Evolutionary conservation across 2,797 vertebrate genomes (phyloP).

Genomic region (Thaleichthys pacificus): DNA sequence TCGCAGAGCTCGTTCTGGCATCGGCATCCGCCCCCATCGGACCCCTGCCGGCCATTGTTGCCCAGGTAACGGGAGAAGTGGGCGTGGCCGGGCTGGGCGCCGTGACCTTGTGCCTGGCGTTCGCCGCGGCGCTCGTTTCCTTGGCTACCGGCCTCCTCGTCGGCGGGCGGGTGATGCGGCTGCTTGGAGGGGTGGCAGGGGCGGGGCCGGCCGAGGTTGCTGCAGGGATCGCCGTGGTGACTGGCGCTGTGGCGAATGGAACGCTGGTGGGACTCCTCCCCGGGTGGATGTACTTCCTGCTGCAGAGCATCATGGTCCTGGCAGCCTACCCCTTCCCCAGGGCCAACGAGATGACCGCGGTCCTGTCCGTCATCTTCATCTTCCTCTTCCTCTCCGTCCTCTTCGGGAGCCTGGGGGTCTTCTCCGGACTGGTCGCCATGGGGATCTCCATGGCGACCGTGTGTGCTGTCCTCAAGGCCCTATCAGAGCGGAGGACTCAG

Average conservation of each 20-base stretch:
- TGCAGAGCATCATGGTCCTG: slow-evolving; percentile 50
- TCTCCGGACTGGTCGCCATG: slow-evolving; percentile 41
- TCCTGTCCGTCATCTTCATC: slow-evolving; percentile 61
- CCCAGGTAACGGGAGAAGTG: slow-evolving; percentile 29
- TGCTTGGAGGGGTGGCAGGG: slow-evolving; percentile 29
- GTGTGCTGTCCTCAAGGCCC: slow-evolving; percentile 39
- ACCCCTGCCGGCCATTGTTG: slow-evolving; percentile 34
- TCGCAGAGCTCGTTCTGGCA: slow-evolving; percentile 51
- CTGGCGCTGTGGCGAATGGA: slow-evolving; percentile 50
- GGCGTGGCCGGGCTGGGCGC: slow-evolving; percentile 57
- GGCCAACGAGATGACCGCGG: slow-evolving; percentile 59
- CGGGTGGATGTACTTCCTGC: slow-evolving; percentile 38
- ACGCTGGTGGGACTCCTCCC: slow-evolving; percentile 48
- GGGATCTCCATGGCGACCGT: slow-evolving; percentile 43
- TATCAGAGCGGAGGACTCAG: slow-evolving; percentile 25
- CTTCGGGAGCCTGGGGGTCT: slow-evolving; percentile 50
- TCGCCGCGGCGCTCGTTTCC: slow-evolving; percentile 54
- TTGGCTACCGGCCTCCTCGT: slow-evolving; percentile 60
- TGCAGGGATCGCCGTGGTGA: slow-evolving; percentile 40
- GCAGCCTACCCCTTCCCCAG: slow-evolving; percentile 49
- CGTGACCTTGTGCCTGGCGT: slow-evolving; percentile 49
- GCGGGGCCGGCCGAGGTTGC: slow-evolving; percentile 33
- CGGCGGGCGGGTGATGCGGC: slow-evolving; percentile 41
- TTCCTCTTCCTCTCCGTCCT: slow-evolving; percentile 53
- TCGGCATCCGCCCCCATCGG: slow-evolving; percentile 46